Base-by-base conservation (phyloP, 2,797 vertebrate species). In the Spheniscus humboldti region DNA sequence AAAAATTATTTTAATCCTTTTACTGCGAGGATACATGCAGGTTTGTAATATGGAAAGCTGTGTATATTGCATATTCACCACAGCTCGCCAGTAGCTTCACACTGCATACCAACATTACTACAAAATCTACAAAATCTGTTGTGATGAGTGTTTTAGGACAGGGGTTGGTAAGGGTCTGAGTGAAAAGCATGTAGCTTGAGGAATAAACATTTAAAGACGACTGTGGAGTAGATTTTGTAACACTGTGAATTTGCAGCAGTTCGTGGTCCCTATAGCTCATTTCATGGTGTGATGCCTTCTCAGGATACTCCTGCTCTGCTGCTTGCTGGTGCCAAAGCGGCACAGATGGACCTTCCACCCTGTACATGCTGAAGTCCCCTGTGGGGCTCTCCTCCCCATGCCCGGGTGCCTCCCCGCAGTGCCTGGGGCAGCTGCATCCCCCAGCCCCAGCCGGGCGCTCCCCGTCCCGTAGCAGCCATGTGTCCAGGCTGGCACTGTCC, bases 361-460 rank as follows among this genome's bases (percentile, higher is more conserved):
- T 47, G 25, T 28, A 14, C 39, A 19, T 0, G 0, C 39, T 12
- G n/a, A 14, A 37, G 33, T 30, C 3, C 50, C 59, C 24, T 2
- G 2, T 4, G 24, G 66, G 60, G 2, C 5, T 83, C 62, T 50
- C 4, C 45, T 77, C 41, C 27, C 60, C 0, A 0, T 0, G 2
- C 11, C 33, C 8, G 1, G 30, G 31, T 33, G 55, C 55, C 41
- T 33, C 69, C 68, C 17, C 1, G 14, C 84, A 31, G 28, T 24
- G 17, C 56, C 45, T 0, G 20, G 39, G 35, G 43, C 74, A 78
- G 50, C n/a, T 11, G 43, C 31, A 19, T 4, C 1, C 27, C 25
- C 27, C 50, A 28, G 56, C 14, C 47, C 60, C 81, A 67, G 39
- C n/a, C 15, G 0, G 17, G 33, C 35, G 33, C 43, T 71, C 39